These are phyloP conservation scores for Thalassaphorura encarpata DNA, from an alignment of 1,140 invertebrate genomes.

Conservation along the genomic window DNA sequence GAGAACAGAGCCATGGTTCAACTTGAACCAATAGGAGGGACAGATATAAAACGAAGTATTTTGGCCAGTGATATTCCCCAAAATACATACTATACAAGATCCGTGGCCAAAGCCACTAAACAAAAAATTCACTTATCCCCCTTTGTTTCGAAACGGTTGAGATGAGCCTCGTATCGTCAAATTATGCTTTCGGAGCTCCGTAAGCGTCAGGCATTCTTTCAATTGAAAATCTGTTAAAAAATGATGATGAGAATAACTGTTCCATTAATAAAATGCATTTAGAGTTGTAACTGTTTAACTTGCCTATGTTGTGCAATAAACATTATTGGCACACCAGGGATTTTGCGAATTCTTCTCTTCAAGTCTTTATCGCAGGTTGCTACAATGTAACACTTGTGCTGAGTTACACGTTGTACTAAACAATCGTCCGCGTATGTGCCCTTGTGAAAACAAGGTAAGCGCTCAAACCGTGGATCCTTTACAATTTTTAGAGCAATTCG, in stretches of 20 bases:
- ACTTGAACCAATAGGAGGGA: slow-evolving; percentile 4
- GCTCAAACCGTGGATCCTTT: slow-evolving; percentile 88
- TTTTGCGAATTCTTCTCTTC: slow-evolving; percentile 90
- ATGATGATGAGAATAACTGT: not conserved
- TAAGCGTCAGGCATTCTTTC: slow-evolving; percentile 98
- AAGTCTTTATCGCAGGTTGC: slow-evolving; percentile 98
- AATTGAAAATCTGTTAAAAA: slow-evolving; percentile 63
- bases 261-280: not conserved
- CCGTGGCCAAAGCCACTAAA: not conserved
- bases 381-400: slow-evolving; percentile 99
- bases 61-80: not conserved
- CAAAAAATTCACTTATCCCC: not conserved
- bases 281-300: slow-evolving; percentile 23
- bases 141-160: too few relatives aligned
- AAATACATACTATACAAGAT: not conserved
- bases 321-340: slow-evolving; percentile 99
- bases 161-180: too few relatives aligned
- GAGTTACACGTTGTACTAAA: slow-evolving; percentile 86
- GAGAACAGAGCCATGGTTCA: slow-evolving; percentile 16
- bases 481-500: slow-evolving; percentile 91
- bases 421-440: slow-evolving; percentile 99
- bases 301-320: slow-evolving; percentile 79
- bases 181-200: slow-evolving; percentile 58
- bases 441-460: slow-evolving; percentile 88
- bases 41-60: not conserved